phyloP scores from a whole-genome alignment of 2,888 invertebrate species.

The Tanytarsus gracilentus region DNA sequence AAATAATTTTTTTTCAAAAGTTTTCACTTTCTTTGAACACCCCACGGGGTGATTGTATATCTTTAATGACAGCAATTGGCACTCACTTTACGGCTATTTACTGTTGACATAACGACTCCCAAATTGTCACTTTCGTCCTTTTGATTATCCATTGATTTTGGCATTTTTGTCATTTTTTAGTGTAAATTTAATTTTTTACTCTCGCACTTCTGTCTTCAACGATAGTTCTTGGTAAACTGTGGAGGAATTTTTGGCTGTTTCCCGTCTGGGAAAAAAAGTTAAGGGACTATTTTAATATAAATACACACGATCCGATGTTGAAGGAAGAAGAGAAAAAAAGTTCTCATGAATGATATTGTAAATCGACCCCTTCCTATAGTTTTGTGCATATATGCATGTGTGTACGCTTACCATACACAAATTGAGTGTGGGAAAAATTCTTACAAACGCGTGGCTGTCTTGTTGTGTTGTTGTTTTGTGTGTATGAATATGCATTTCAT shows the following conservation, averaged over 20 bases:
- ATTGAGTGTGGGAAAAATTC: slow-evolving; percentile 23
- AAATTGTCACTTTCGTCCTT: slow-evolving; percentile 11
- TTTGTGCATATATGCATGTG: background rate
- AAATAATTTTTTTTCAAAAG: no score
- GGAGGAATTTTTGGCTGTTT: slow-evolving; percentile 14
- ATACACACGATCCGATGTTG: no score
- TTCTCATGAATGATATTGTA: slow-evolving; percentile 25
- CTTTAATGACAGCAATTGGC: background rate
- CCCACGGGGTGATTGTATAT: background rate
- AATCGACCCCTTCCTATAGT: slow-evolving; percentile 21
- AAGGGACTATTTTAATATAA: slow-evolving; percentile 3
- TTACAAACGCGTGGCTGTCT: slow-evolving; percentile 22
- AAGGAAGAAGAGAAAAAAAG: slow-evolving; percentile 7
- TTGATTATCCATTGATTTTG: slow-evolving; percentile 4
- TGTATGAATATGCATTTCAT: background rate
- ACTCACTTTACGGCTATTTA: slow-evolving; percentile 23
- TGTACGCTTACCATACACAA: slow-evolving; percentile 12
- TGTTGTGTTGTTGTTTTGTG: background rate
- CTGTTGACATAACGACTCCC: background rate
- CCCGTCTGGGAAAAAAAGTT: background rate
- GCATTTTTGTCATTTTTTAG: slow-evolving; percentile 12
- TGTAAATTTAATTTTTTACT: background rate
- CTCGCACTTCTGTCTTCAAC: background rate
- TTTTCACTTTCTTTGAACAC: no score
- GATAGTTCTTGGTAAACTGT: background rate